Base-by-base conservation (phyloP, 2,888 invertebrate species). In the Calephelis perditalis region DNA sequence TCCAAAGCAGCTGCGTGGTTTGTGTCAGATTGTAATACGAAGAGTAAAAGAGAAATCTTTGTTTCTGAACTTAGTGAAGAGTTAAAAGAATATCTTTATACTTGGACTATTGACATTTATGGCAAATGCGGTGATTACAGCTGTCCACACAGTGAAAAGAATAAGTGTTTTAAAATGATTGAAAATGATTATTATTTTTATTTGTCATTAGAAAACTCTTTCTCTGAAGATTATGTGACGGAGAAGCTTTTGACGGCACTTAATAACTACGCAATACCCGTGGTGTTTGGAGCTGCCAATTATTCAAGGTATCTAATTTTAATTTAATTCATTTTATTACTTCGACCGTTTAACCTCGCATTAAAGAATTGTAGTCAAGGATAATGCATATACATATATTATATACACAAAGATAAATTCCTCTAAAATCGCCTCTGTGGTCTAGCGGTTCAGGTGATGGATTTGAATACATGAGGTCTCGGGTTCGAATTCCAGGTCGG, bases 281-380 rank as follows among this genome's bases (percentile, higher is more conserved):
- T 94, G 11, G 93, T 93, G 35, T 92, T 92, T 83, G 93, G 93
- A 3, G 91, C 90, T 8, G 91, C 90, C 56, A 90, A 93, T 75
- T 94, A 94, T 73, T 74, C 67, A 7, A 73, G 75, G 75, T 77
- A 26, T 26, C 26, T 26, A 26, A 0, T 26, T 26, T 26, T 3
- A 26, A 26, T 26, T 26, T 26, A 26, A 26, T 26, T 26, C 1
- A 26, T 26, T 26, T 26, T 26, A 3, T 26, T 26, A 26, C 26
- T 26, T 26, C 3, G 26, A 3, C 26, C 26, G 26, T 26, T 1
- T 26, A 26, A 26, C 26, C 26, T 26, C 26, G 3, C 3, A 26
- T 26, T 26, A 26, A 26, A 26, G 3, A 3, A 26, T 26, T 4
- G 26, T 26, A 26, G 1, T 26, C 26, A 26, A 26, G 3, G 26